Evolutionary conservation across 2,888 invertebrate genomes (phyloP), one percentile per base, ranked within the genome.

Genomic region (Plagiodera versicolora): DNA sequence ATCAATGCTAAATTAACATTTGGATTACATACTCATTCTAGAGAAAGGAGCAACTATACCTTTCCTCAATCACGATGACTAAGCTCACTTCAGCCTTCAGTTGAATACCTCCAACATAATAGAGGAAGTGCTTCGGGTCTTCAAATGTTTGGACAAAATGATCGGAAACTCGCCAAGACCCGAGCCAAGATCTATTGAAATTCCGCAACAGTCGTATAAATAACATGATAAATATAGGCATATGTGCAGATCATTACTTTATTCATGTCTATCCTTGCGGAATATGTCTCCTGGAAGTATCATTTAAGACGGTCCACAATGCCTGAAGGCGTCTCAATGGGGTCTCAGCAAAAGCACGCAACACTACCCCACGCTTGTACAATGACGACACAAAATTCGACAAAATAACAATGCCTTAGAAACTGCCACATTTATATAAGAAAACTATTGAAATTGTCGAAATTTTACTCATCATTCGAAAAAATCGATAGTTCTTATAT

Each of bases 61-160:
- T 14, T 32, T 17, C 20, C 19, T 18, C 14, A n/a, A 39, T 10
- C 17, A 49, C 53, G 39, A 61, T 61, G 60, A 60, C 60, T 52
- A 30, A 52, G 48, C 56, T 49, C 10, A 32, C 11, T 32, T 39
- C 52, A 39, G 35, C 39, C 24, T 39, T 9, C 8, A n/a, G 30
- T 19, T 39, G 8, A 39, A 52, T 52, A 39, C 35, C 47, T 19
- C 4, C 16, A 28, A 51, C 58, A 61, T 46, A 61, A 61, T 61
- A 32, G 46, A 10, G 17, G 19, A 60, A 64, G 58, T 60, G 62
- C 63, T 65, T 63, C 62, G 44, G 62, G 62, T 52, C 50, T 58
- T 58, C 48, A 61, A 67, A 67, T 70, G 67, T 71, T 71, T 71
- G 68, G 68, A 68, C 70, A 70, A 67, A 64, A 6, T 32, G 64